Conservation (phyloP, 2,797 vertebrate species). For the Myioborus melanocephalus region DNA sequence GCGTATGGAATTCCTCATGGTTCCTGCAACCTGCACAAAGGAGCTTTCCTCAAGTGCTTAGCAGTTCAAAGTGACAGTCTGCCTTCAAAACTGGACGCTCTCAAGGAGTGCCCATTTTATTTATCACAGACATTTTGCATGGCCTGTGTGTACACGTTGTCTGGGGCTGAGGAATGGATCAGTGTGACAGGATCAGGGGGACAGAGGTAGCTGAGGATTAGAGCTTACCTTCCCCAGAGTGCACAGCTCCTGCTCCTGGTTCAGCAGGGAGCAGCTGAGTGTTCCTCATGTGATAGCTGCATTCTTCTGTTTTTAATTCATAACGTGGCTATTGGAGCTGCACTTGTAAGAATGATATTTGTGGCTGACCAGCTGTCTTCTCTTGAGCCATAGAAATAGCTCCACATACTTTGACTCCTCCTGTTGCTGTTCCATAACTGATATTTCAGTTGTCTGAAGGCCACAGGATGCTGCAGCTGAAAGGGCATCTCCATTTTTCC, state of each 20-base stretch:
- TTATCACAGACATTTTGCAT: not conserved
- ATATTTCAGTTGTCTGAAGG: not conserved
- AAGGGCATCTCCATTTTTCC: not conserved
- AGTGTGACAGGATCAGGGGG: not conserved
- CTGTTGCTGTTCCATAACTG: not conserved
- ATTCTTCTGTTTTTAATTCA: not conserved
- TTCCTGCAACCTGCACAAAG: not conserved
- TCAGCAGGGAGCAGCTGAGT: not conserved
- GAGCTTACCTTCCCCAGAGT: not conserved
- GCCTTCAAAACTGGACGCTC: not conserved
- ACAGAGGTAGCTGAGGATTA: not conserved
- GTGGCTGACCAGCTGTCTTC: not conserved
- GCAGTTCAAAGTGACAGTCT: not conserved
- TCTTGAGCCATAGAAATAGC: constrained; percentile 23
- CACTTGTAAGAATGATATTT: not conserved
- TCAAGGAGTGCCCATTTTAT: not conserved
- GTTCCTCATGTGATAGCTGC: not conserved
- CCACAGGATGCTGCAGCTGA: not conserved
- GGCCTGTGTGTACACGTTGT: not conserved
- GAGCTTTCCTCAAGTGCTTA: not conserved
- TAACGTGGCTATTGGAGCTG: not conserved
- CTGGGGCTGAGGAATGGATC: not conserved
- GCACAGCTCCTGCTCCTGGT: not conserved
- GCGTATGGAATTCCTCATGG: not conserved
- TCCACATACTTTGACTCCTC: not conserved